Evolutionary conservation across 2,797 vertebrate genomes (phyloP).

Genomic region (Manis crassicaudata): DNA sequence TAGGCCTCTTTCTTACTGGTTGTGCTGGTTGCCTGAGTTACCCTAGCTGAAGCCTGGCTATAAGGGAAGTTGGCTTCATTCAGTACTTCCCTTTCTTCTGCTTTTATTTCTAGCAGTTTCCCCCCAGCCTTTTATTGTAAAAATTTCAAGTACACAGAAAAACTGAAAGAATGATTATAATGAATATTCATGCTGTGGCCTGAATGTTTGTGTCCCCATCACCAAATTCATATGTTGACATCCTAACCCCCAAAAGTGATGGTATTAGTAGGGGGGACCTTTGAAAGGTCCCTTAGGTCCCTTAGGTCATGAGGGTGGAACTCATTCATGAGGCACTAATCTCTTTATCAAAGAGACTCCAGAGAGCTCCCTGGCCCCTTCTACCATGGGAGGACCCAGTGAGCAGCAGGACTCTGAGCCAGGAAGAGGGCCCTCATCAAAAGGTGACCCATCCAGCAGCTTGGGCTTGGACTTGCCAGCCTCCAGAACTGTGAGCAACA

Average conservation of each 20-base stretch:
- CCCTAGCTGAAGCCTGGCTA: not conserved
- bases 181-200: not conserved
- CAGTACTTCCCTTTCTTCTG: not conserved
- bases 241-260: not conserved
- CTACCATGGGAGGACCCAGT: not conserved
- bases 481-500: not conserved
- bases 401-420: not conserved
- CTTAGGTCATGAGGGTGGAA: not conserved
- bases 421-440: not conserved
- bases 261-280: not conserved
- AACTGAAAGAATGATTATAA: not conserved
- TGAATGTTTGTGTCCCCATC: not conserved
- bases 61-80: not conserved
- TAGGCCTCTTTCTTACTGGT: not conserved
- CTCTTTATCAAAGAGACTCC: not conserved
- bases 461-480: not conserved
- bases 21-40: not conserved
- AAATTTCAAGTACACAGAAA: conserved; percentile 30
- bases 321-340: not conserved
- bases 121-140: conserved; percentile 28
- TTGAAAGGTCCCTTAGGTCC: not conserved
- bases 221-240: not conserved
- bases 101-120: not conserved
- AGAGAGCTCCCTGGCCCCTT: not conserved
- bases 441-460: not conserved